Percentiles rank a stretch among this genome's conserved stretches.
Evolutionary conservation across 2,797 vertebrate genomes (phyloP).

Genomic region (Prunella strophiata): DNA sequence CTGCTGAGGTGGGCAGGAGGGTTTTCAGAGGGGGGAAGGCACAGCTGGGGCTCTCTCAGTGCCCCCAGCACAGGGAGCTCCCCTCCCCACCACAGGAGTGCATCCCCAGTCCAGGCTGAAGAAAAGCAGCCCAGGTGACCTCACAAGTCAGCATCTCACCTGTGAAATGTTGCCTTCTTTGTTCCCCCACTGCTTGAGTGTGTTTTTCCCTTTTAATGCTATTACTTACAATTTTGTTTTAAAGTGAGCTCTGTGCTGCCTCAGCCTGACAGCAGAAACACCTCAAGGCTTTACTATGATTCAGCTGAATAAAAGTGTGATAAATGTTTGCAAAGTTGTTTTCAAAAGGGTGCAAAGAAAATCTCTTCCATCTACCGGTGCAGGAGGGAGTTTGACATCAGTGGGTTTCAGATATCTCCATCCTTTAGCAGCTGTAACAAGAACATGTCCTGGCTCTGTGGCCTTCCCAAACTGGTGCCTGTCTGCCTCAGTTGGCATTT

Average conservation of each 20-base stretch:
- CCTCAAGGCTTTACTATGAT: background rate
- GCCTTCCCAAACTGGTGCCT: background rate
- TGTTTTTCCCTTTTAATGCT: background rate
- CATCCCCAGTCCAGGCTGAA: background rate
- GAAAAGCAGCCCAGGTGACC: background rate
- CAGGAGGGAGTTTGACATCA: background rate
- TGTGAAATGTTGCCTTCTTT: background rate
- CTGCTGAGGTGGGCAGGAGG: background rate
- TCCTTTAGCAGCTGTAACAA: background rate
- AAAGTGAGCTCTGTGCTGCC: background rate
- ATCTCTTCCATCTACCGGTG: background rate
- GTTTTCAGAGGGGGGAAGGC: background rate
- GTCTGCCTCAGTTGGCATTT: background rate
- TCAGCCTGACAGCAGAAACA: background rate
- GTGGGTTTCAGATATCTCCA: background rate
- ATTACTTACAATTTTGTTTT: background rate
- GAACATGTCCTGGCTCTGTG: background rate
- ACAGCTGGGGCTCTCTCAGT: background rate
- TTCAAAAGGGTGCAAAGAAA: background rate
- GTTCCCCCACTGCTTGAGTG: background rate
- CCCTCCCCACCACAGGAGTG: background rate
- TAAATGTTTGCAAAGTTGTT: background rate
- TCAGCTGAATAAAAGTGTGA: background rate
- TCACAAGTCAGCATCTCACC: background rate
- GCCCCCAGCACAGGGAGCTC: background rate